These are phyloP conservation scores for Leptodactylus fallax DNA, from an alignment of 2,797 vertebrate genomes.

Conservation along the genomic window DNA sequence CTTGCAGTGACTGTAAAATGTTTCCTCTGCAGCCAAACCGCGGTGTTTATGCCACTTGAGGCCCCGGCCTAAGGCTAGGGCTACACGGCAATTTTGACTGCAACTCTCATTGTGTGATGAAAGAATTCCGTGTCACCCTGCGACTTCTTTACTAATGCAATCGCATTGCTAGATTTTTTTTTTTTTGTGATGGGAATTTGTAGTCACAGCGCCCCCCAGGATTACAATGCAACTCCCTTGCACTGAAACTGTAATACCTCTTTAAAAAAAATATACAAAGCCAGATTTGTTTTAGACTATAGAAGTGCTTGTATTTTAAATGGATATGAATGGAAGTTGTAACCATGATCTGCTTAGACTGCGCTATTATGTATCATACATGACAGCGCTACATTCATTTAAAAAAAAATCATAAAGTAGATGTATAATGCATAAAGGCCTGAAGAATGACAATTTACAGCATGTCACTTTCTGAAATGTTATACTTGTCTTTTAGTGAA, in stretches of 20 bases:
- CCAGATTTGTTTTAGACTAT: neutral
- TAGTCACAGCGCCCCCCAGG: too few relatives aligned
- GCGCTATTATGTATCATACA: neutral
- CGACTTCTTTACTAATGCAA: too few relatives aligned
- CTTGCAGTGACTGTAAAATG: too few relatives aligned
- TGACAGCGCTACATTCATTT: neutral
- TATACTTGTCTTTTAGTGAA: neutral
- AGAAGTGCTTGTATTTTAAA: neutral
- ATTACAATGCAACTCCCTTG: neutral
- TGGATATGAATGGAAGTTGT: neutral
- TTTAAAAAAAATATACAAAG: neutral
- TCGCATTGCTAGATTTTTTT: too few relatives aligned
- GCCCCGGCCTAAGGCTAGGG: too few relatives aligned
- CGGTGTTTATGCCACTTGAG: too few relatives aligned
- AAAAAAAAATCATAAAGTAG: neutral
- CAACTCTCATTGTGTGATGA: too few relatives aligned
- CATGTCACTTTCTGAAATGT: slow-evolving; percentile 18
- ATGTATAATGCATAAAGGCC: neutral
- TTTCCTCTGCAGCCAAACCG: too few relatives aligned
- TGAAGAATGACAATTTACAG: slow-evolving; percentile 10
- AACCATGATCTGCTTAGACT: neutral
- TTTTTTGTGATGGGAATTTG: too few relatives aligned
- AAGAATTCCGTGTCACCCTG: too few relatives aligned
- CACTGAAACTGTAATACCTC: neutral
- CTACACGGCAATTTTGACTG: too few relatives aligned